Base-by-base conservation (phyloP, 2,888 invertebrate genomes). In the Caenorhabditis doughertyi region DNA sequence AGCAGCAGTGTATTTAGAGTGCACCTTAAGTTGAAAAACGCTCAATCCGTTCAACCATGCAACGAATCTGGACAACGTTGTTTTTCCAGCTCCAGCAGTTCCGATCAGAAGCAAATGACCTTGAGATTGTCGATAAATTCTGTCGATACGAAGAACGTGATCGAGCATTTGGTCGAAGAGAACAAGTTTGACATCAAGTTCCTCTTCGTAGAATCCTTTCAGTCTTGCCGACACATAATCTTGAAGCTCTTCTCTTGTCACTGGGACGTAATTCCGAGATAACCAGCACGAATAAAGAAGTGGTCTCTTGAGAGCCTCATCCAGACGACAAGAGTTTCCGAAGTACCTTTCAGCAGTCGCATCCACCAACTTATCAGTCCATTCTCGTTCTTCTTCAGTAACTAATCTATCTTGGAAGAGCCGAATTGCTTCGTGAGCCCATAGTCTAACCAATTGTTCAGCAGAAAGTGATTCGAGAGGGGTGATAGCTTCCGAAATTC, bases 11-110 rank as follows among this genome's bases (percentile, higher is more conserved):
- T 99, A 99, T 93, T 98, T 98, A 93, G 99, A 99, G 93, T 99
- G 99, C 16, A 97, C 96, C 95, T 95, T 89, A 23, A 91, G 82
- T 85, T 91, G 98, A 95, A 98, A 99, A 81, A 99, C 97, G 87
- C 96, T 96, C 44, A 99, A 94, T 8, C 99, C 99, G 92, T 99
- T 99, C 96, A 99, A 97, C 98, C 99, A 99, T 62, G 99, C 99
- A 39, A 99, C 99, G 93, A 99, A 99, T 87, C 99, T 94, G 29
- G 98, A 98, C 88, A 99, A 94, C 11, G 99, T 99, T 0, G 99
- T 99, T 93, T 99, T 99, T 87, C 99, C 99, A 86, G 98, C 97
- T 56, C 99, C 99, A 67, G 98, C 98, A 7, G 98, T 98, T 86
- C 99, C 99, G 91, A 99, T 99, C 8, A 99, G 94, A 89, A 99